Conservation (phyloP, 2,797 vertebrate genomes). For the Malacoraja senta region DNA sequence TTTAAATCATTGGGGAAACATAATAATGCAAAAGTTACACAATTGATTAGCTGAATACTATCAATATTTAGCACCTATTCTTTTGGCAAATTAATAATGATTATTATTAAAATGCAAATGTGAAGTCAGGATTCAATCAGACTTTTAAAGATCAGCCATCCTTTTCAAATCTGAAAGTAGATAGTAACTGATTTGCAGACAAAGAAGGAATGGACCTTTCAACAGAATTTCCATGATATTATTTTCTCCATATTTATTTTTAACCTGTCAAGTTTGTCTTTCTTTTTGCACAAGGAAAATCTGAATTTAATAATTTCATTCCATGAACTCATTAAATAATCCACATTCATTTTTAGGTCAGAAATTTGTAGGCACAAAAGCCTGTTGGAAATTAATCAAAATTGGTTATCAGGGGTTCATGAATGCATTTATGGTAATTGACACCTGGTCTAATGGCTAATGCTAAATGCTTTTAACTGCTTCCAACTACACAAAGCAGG, state of each 20-base stretch:
- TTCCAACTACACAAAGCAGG: background rate
- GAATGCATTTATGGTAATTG: background rate
- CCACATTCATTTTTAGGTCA: conserved; percentile 6
- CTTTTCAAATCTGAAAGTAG: background rate
- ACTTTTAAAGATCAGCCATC: background rate
- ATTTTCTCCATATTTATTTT: background rate
- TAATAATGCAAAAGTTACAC: too few relatives aligned
- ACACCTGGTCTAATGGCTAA: background rate
- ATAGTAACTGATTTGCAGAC: too few relatives aligned
- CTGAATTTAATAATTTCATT: background rate
- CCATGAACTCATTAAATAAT: conserved; percentile 7
- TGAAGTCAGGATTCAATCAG: background rate
- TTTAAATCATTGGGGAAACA: background rate
- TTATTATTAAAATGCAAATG: conserved; percentile 13
- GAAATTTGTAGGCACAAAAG: background rate
- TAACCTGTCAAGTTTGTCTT: background rate
- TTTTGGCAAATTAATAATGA: background rate
- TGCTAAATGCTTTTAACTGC: conserved; percentile 24
- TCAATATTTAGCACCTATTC: background rate
- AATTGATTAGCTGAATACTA: background rate
- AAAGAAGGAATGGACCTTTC: background rate
- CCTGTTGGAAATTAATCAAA: background rate
- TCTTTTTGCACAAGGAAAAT: background rate
- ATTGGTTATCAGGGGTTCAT: conserved; percentile 9
- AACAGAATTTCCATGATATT: background rate